phyloP scores from a whole-genome alignment of 2,113 vertebrate genomes.

The Neopipo cinnamomea region DNA sequence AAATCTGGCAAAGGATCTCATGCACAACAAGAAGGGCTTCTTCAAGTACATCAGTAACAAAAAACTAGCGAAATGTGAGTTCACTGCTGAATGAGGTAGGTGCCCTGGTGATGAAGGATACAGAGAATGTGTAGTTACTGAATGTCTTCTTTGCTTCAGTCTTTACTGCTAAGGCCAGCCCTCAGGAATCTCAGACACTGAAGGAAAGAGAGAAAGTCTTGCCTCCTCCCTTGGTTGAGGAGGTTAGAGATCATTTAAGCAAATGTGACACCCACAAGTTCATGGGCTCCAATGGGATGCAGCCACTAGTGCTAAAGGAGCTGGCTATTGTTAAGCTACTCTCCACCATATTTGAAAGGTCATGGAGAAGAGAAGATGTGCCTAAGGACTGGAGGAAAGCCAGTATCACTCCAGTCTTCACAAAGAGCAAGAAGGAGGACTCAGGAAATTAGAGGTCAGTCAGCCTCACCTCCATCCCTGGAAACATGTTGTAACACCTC shows the following conservation, averaged over 20 bases:
- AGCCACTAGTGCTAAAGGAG: neutral
- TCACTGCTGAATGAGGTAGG: neutral
- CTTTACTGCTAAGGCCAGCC: neutral
- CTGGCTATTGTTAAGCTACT: neutral
- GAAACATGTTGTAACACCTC: neutral
- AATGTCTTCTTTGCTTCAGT: neutral
- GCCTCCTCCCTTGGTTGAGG: neutral
- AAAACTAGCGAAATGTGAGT: neutral
- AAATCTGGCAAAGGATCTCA: neutral
- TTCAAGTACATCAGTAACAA: neutral
- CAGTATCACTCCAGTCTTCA: neutral
- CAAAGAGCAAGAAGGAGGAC: neutral
- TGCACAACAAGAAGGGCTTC: neutral
- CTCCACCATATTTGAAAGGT: neutral
- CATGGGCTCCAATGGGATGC: rapidly evolving
- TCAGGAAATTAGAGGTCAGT: neutral
- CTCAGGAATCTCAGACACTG: neutral
- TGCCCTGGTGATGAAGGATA: neutral
- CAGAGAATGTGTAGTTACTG: neutral
- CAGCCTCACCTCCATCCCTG: neutral
- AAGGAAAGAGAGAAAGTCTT: neutral
- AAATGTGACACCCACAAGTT: neutral
- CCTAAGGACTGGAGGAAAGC: neutral
- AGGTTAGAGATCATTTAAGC: neutral
- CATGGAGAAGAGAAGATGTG: neutral